Conservation (phyloP, 2,113 vertebrate species). For the Aphyosemion australe region DNA sequence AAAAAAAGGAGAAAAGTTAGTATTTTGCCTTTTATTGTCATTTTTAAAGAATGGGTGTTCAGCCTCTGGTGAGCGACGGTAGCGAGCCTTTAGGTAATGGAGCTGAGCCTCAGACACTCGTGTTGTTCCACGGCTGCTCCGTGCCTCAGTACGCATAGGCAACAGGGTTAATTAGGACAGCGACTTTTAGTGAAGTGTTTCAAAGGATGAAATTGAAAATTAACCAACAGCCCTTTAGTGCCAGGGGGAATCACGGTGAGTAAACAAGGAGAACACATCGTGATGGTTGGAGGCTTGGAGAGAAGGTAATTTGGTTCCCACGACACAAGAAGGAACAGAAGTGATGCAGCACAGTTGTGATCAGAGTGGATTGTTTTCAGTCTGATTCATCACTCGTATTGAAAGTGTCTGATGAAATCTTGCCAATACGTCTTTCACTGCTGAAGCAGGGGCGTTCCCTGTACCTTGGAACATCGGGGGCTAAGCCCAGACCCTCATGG, state of each 20-base stretch:
- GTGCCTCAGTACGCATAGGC: conserved; percentile 68
- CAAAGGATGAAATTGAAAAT: conserved; percentile 78
- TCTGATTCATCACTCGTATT: conserved; percentile 7
- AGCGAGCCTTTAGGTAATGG: conserved; percentile 39
- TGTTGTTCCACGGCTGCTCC: conserved; percentile 61
- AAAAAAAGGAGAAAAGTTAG: not conserved
- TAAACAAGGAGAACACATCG: conserved; percentile 68
- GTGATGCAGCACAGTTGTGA: conserved; percentile 53
- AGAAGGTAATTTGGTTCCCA: conserved; percentile 50
- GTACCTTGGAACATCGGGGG: too few species aligned
- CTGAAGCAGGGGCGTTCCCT: not conserved
- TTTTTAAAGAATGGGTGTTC: conserved; percentile 14
- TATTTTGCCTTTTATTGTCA: conserved; percentile 3
- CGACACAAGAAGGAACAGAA: conserved; percentile 48
- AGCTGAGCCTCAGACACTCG: conserved; percentile 48
- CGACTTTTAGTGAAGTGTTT: conserved; percentile 73
- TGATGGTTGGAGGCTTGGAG: conserved; percentile 59
- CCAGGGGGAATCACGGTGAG: conserved; percentile 56
- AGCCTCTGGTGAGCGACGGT: not conserved
- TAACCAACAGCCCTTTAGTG: conserved; percentile 55
- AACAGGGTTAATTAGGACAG: conserved; percentile 76
- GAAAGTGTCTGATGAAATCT: conserved; percentile 30
- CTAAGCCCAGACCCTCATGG: too few species aligned
- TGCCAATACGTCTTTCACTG: conserved; percentile 31
- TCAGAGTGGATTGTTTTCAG: conserved; percentile 59